A percentile compares a stretch with the other conserved stretches of the same genome.
These are phyloP conservation scores for Tokudaia muenninki DNA, from an alignment of 2,797 vertebrate species.

Conservation along the genomic window DNA sequence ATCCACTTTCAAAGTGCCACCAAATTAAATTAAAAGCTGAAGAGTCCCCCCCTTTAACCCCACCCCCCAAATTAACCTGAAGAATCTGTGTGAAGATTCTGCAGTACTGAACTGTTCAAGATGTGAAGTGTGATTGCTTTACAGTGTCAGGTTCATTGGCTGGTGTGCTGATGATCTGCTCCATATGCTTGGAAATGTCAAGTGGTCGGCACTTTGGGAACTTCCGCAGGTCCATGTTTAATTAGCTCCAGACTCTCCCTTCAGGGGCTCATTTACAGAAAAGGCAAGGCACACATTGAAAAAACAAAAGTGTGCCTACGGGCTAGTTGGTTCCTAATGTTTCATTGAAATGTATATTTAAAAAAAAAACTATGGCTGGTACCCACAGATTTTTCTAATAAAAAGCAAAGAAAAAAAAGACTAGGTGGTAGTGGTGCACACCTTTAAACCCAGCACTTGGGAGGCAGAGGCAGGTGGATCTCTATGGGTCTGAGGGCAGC, in stretches of 20 bases:
- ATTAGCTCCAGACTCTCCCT: not conserved
- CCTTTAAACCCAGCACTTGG: not conserved
- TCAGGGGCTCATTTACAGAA: rapidly evolving
- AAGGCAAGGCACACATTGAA: not conserved
- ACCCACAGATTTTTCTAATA: not conserved
- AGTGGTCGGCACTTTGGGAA: not conserved
- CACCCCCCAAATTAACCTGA: not conserved
- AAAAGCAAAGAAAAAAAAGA: not conserved
- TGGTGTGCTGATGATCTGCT: not conserved
- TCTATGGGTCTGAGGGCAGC: not conserved
- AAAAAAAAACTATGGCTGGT: not conserved
- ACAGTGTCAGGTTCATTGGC: not conserved
- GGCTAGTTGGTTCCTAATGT: not conserved
- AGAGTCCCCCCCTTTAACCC: not conserved
- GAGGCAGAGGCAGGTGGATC: not conserved
- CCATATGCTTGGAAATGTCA: not conserved
- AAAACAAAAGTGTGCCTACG: rapidly evolving
- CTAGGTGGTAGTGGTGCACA: not conserved
- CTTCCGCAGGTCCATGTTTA: not conserved
- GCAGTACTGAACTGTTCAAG: not conserved
- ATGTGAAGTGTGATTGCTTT: constrained; percentile 7
- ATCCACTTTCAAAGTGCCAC: constrained; percentile 9
- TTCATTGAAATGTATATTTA: not conserved
- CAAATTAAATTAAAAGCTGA: constrained; percentile 39
- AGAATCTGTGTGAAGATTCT: not conserved